Base-by-base conservation (phyloP, 2,888 invertebrate species). In the Aphidoletes aphidimyza region DNA sequence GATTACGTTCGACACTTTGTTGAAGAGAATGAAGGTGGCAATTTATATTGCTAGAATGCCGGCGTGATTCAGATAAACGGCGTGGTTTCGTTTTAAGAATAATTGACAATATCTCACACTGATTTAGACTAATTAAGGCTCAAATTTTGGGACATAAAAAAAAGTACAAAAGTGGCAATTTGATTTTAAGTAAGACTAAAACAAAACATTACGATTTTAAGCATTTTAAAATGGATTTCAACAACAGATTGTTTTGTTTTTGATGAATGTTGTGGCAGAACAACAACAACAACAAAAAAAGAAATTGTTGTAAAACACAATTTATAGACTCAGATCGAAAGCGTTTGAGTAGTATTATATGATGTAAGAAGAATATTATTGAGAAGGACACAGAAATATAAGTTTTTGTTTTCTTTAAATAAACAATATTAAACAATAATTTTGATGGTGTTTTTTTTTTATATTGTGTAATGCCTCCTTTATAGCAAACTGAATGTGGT, bases 1-100 rank as follows among this genome's bases (percentile, higher is more conserved):
- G 93, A 94, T 85, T 96, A 95, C 88, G 93, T 97, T 49, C 91
- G 93, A 86, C 91, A 93, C 85, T 93, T 94, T 87, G 91, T 95
- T 86, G 92, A 93, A 86, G 92, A 94, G 87, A 94, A 95, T 87
- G 93, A 94, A 88, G 95, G 95, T 0, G 94, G 93, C 84, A 95
- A 94, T 30, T 90, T 96, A 47, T 94, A 94, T 87, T 96, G 96
- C 91, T 96, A 42, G 14, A 42, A 6, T 42, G 42, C 14, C 8
- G 8, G 42, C 42, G 14, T 14, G 14, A 42, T 9, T 42, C 14
- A n/a, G n/a, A n/a, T n/a, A n/a, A n/a, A n/a, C n/a, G n/a, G n/a
- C n/a, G n/a, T n/a, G n/a, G n/a, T n/a, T n/a, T n/a, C n/a, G n/a
- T n/a, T n/a, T n/a, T n/a, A n/a, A n/a, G n/a, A n/a, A n/a, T 42